Evolutionary conservation across 2,113 vertebrate genomes (phyloP).

Genomic region (Zootoca vivipara): DNA sequence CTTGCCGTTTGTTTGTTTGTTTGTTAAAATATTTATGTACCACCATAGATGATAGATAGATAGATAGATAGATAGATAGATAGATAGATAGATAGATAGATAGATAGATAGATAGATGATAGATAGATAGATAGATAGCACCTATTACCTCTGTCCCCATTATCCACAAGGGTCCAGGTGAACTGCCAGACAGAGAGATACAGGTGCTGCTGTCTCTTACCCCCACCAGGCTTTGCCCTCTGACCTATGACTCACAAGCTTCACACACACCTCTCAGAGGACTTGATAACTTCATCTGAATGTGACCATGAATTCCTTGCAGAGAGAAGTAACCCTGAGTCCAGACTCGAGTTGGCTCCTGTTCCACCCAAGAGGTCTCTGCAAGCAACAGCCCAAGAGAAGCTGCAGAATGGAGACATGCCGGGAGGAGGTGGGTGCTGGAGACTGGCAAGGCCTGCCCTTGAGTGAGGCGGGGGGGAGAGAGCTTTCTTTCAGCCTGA

Average conservation of each 20-base stretch:
- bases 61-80: too few species aligned
- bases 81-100: too few species aligned
- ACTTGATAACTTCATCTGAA: not conserved
- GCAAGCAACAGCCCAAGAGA: not conserved
- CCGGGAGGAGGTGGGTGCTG: conserved; percentile 6
- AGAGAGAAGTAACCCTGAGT: not conserved
- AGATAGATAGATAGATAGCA: too few species aligned
- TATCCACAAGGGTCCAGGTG: not conserved
- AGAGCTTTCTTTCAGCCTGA: too few species aligned
- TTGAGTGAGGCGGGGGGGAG: not conserved
- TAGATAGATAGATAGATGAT: too few species aligned
- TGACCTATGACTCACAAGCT: not conserved
- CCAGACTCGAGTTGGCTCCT: not conserved
- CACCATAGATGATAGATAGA: too few species aligned
- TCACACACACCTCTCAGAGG: not conserved
- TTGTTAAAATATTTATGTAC: too few species aligned
- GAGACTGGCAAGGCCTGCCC: not conserved
- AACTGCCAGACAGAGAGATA: not conserved
- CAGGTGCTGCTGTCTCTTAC: not conserved
- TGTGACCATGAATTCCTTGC: conserved; percentile 3
- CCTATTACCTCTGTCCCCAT: not conserved
- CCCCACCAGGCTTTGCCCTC: not conserved
- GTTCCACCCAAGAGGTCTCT: not conserved
- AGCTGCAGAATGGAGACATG: conserved; percentile 22
- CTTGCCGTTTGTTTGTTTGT: too few species aligned